A percentile compares a stretch with the other conserved stretches of the same genome.
Conservation (phyloP, 2,888 invertebrate species). For the Chesias legatella region DNA sequence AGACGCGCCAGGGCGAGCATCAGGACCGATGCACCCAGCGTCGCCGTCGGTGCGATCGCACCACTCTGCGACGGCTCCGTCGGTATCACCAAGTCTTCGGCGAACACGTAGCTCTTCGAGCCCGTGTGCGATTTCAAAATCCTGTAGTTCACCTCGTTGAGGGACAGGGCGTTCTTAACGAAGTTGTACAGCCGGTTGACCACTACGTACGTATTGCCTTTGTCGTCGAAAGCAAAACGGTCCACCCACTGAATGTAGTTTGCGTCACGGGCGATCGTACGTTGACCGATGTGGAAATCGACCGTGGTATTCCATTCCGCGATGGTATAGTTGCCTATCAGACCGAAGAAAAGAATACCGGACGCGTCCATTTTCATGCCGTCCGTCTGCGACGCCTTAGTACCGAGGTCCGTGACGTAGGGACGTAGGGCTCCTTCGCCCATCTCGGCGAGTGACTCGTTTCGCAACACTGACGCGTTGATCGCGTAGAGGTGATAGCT, state of each 20-base stretch:
- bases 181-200: slow-evolving; percentile 85
- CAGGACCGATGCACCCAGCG: slow-evolving; percentile 49
- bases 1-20: slow-evolving; percentile 58
- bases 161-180: slow-evolving; percentile 80
- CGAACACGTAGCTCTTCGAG: slow-evolving; percentile 83
- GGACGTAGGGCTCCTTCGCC: slow-evolving; percentile 58
- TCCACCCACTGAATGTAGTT: slow-evolving; percentile 87
- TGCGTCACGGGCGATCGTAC: slow-evolving; percentile 83
- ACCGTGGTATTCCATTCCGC: slow-evolving; percentile 84
- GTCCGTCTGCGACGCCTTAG: slow-evolving; percentile 84
- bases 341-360: slow-evolving; percentile 85
- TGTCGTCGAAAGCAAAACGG: slow-evolving; percentile 84
- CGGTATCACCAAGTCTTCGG: slow-evolving; percentile 48
- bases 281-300: slow-evolving; percentile 80
- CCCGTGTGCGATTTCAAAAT: slow-evolving; percentile 82
- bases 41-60: slow-evolving; percentile 49
- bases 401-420: slow-evolving; percentile 81
- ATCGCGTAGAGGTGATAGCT: slow-evolving; percentile 85
- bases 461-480: slow-evolving; percentile 81
- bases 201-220: slow-evolving; percentile 83
- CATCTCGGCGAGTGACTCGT: slow-evolving; percentile 64
- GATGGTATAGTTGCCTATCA: slow-evolving; percentile 84
- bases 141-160: slow-evolving; percentile 83
- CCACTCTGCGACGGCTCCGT: slow-evolving; percentile 37
- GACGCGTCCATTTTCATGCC: slow-evolving; percentile 88